Evolutionary conservation across 2,797 vertebrate species (phyloP).

Genomic region (Sebastes minor): DNA sequence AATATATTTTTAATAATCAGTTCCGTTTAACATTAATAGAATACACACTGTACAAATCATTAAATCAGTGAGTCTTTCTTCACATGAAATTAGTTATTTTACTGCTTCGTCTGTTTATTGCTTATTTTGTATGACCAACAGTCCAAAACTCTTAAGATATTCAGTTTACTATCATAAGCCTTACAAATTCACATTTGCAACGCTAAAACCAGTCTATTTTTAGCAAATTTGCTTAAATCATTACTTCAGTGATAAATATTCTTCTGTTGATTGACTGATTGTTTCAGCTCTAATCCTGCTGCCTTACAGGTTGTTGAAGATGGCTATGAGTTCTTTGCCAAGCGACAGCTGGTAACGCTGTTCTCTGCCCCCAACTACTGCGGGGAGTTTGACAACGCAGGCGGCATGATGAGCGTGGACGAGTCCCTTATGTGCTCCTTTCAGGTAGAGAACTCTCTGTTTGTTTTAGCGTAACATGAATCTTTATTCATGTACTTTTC

Average conservation of each 20-base stretch:
- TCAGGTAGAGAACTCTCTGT: conserved; percentile 80
- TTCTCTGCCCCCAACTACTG: conserved; percentile 96
- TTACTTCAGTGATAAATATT: neutral
- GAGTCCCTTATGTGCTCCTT: conserved; percentile 97
- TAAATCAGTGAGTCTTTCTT: too few relatives aligned
- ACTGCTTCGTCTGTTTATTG: too few relatives aligned
- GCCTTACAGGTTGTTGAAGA: conserved; percentile 90
- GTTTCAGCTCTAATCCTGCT: neutral
- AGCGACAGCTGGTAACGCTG: conserved; percentile 92
- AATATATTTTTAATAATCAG: neutral
- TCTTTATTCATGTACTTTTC: neutral
- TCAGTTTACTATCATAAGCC: neutral
- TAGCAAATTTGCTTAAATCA: neutral
- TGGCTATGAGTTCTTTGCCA: conserved; percentile 95
- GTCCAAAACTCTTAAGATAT: too few relatives aligned
- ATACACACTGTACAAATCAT: neutral
- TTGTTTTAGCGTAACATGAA: neutral
- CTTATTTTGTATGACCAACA: too few relatives aligned
- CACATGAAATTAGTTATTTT: too few relatives aligned
- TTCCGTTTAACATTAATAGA: neutral
- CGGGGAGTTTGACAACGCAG: conserved; percentile 95
- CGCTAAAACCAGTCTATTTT: neutral
- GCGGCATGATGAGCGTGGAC: conserved; percentile 97
- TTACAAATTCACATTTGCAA: neutral
- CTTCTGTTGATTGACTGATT: neutral